Evolutionary conservation across 2,113 vertebrate genomes (phyloP), one percentile per base, ranked within the genome.

Genomic region (Anolis sagrei): DNA sequence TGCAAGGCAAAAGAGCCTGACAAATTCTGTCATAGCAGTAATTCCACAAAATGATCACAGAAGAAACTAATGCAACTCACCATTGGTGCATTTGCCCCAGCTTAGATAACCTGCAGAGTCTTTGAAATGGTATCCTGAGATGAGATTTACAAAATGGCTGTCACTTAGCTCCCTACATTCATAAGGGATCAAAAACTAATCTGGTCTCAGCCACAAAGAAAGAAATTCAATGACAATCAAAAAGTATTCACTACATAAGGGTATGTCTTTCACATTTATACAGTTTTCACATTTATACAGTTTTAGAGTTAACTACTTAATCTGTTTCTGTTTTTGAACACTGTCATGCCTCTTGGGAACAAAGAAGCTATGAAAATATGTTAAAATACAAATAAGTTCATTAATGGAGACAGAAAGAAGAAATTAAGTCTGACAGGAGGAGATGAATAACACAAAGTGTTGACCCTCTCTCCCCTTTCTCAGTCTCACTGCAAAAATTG

Each of bases 171-270:
- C 91, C 48, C 80, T 89, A 18, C 27, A 90, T 87, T 89, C 68
- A 78, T 88, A 89, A 83, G 29, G 21, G 58, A 92, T 91, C 86
- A 91, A 85, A 92, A 79, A 32, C 81, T 95, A 93, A 94, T 89
- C 83, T 84, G 80, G 9, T 69, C 87, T 92, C 80, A 88, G 79
- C 73, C 75, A 44, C 68, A 79, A 69, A 84, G 72, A 88, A 78
- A 85, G 78, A 85, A 87, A 76, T 39, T 49, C 54, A 79, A 44
- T 79, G 66, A 69, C 68, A 91, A 84, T 83, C 80, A 91, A 90
- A 91, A 76, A 76, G 44, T 87, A 88, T 86, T 90, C 19, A 70
- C 61, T 79, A 44, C 75, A 7, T 54, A 91, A 69, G 58, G 76
- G n/a, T n/a, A 51, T 58, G 51, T 79, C 73, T 92, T 90, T 86